phyloP scores from a whole-genome alignment of 1,140 invertebrate genomes.

The Rhopalosiphum maidis region DNA sequence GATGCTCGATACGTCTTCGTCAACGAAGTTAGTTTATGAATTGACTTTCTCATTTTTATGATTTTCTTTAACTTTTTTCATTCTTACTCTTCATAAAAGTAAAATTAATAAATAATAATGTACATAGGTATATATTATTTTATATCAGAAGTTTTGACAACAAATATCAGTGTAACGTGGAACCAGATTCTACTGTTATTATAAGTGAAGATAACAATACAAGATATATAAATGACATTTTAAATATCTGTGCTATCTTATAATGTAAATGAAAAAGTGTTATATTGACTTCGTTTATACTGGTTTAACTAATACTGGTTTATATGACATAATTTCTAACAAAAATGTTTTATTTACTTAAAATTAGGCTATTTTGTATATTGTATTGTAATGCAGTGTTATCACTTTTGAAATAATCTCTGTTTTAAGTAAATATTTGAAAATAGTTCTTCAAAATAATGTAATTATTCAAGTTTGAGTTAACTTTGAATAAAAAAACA shows the following conservation, averaged over 20 bases:
- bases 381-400: no score
- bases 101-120: neutral
- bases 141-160: neutral
- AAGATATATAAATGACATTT: neutral
- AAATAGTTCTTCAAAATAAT: neutral
- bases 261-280: neutral
- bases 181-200: neutral
- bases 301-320: no score
- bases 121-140: neutral
- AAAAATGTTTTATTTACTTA: no score
- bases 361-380: no score
- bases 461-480: neutral
- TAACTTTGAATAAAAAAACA: no score
- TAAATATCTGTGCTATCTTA: neutral
- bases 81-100: neutral
- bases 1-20: neutral
- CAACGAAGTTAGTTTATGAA: neutral
- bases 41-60: neutral
- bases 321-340: no score
- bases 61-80: neutral
- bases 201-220: neutral
- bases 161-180: neutral
- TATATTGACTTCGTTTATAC: neutral
- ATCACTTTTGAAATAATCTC: neutral
- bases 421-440: neutral